These are phyloP conservation scores for Metalampra italica DNA, from an alignment of 2,888 invertebrate genomes.

Conservation along the genomic window DNA sequence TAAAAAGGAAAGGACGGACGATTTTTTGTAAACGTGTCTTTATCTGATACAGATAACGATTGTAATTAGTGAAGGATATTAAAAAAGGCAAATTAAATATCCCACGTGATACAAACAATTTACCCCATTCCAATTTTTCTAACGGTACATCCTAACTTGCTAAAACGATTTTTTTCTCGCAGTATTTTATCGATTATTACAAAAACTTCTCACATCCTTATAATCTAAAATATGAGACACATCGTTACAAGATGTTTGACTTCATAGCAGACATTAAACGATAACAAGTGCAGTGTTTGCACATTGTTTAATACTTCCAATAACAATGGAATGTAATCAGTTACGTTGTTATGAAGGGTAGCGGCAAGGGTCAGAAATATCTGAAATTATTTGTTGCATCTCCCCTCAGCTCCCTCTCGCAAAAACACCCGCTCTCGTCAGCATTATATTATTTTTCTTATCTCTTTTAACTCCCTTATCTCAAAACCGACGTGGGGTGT, in stretches of 20 bases:
- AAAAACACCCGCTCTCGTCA: conserved; percentile 44
- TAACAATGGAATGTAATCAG: conserved; percentile 70
- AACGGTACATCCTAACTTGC: conserved; percentile 3
- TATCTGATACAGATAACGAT: conserved; percentile 70
- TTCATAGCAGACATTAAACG: too few species aligned
- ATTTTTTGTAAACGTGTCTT: conserved; percentile 44
- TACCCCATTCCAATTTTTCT: background rate
- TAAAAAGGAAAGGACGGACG: conserved; percentile 59
- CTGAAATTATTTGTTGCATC: conserved; percentile 47
- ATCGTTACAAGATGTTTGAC: too few species aligned
- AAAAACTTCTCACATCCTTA: too few species aligned
- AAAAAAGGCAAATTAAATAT: conserved; percentile 50
- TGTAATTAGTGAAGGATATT: conserved; percentile 65
- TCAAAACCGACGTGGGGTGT: conserved; percentile 42
- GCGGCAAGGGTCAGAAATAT: conserved; percentile 48
- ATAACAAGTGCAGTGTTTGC: conserved; percentile 33
- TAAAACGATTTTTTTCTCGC: too few species aligned
- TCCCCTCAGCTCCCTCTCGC: conserved; percentile 29
- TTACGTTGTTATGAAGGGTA: conserved; percentile 54
- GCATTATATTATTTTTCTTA: conserved; percentile 51
- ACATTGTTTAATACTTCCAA: conserved; percentile 53
- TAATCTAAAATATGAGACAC: too few species aligned
- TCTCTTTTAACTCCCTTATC: conserved; percentile 42
- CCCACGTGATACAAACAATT: conserved; percentile 40
- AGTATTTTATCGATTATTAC: conserved; percentile 10